Base-by-base conservation (phyloP, 2,113 vertebrate genomes). In the Macrotis lagotis region DNA sequence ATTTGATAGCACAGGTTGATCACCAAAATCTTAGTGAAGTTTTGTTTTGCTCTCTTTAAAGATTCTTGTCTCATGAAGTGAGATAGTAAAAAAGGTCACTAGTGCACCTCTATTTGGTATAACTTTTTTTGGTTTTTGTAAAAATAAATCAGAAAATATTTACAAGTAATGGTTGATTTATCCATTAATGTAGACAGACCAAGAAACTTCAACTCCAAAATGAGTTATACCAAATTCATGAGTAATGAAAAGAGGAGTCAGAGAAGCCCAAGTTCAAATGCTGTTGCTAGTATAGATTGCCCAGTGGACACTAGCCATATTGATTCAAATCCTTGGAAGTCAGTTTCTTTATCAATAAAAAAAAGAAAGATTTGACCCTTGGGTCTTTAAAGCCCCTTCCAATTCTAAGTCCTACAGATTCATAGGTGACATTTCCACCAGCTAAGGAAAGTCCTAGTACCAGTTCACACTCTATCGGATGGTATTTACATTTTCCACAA, bases 151-250 rank as follows among this genome's bases (percentile, higher is more conserved):
- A 49, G 50, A 51, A 28, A 95, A 92, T 90, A 93, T 89, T 93
- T 97, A 92, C 95, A 98, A 95, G 97, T 96, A 95, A 94, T 96
- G 94, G 91, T 95, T 97, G 96, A 97, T 97, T 98, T 97, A 51
- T 95, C 93, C 88, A 96, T 93, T 92, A 94, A 97, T 92, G 97
- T 92, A 97, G 53, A 66, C 94, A 93, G 66, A 66, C 47, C 59
- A 59, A 37, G 3, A 92, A 98, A 96, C 89, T 8, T 47, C 91
- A 92, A 31, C 83, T 91, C 93, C 95, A 92, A 91, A 97, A 91
- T 91, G 92, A 83, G 93, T 37, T 51, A 55, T 11, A 48, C 96
- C 97, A 97, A 37, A 66, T 3, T 83, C 31, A 44, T 74, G 37
- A 16, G 4, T 31, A 74, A n/a, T 22, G 37, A 74, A n/a, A n/a